Conservation (phyloP, 2,888 invertebrate genomes). For the Dione juno region DNA sequence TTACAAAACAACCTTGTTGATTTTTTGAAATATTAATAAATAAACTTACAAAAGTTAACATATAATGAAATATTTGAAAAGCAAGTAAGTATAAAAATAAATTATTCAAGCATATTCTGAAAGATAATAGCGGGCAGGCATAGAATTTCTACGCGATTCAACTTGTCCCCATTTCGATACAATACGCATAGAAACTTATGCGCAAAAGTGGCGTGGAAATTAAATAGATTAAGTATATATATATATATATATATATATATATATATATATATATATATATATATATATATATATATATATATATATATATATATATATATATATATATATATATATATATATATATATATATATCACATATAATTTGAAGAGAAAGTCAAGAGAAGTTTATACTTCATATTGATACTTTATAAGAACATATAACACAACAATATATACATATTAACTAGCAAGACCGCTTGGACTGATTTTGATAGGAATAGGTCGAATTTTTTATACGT, state of each 20-base stretch:
- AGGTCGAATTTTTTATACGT: too few species aligned
- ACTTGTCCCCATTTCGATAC: slow-evolving; percentile 42
- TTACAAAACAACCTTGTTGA: too few species aligned
- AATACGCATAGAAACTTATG: slow-evolving; percentile 37
- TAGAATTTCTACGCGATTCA: slow-evolving; percentile 41
- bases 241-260: not conserved
- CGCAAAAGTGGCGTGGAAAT: slow-evolving; percentile 30
- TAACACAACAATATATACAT: too few species aligned
- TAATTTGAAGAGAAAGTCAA: too few species aligned
- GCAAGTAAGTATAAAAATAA: slow-evolving; percentile 25
- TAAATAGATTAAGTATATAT: slow-evolving; percentile 23
- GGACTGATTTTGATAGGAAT: too few species aligned
- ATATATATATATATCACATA: not conserved
- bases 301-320: too few species aligned
- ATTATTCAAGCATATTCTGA: slow-evolving; percentile 32
- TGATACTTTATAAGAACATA: too few species aligned
- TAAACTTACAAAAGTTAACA: not conserved
- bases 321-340: not conserved
- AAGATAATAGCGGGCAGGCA: slow-evolving; percentile 36
- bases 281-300: too few species aligned
- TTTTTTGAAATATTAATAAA: too few species aligned
- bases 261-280: too few species aligned
- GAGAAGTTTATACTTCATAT: too few species aligned
- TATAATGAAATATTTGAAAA: not conserved
- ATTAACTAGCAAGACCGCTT: too few species aligned